phyloP scores from a whole-genome alignment of 1,140 invertebrate species.

The Listronotus bonariensis region DNA sequence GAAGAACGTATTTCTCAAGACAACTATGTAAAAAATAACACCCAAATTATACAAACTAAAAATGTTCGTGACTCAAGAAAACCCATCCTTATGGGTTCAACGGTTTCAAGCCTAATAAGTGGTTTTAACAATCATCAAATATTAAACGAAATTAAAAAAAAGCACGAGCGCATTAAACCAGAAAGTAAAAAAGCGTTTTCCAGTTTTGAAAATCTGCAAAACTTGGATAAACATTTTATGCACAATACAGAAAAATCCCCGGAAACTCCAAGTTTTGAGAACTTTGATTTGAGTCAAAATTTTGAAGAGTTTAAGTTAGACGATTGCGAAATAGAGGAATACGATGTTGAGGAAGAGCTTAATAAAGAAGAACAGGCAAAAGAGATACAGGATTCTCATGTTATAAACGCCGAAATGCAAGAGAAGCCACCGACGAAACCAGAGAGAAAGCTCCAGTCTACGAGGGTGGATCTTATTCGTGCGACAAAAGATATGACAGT shows the following conservation, averaged over 20 bases:
- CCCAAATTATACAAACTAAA: slow-evolving; percentile 50
- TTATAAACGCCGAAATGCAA: slow-evolving; percentile 18
- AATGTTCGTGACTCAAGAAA: slow-evolving; percentile 25
- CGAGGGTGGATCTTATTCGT: slow-evolving; percentile 43
- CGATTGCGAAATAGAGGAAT: slow-evolving; percentile 68
- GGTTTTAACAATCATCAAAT: slow-evolving; percentile 61
- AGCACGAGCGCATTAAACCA: slow-evolving; percentile 40
- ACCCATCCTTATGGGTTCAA: slow-evolving; percentile 60
- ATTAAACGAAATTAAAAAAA: slow-evolving; percentile 49
- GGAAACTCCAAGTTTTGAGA: slow-evolving; percentile 50
- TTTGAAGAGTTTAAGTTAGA: slow-evolving; percentile 82
- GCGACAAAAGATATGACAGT: slow-evolving; percentile 40
- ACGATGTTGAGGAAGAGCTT: slow-evolving; percentile 43
- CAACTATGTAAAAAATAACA: slow-evolving; percentile 55
- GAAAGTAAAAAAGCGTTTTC: slow-evolving; percentile 47
- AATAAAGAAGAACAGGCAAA: slow-evolving; percentile 35
- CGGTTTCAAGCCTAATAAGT: slow-evolving; percentile 64
- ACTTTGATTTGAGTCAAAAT: slow-evolving; percentile 73
- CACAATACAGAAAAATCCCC: slow-evolving; percentile 47
- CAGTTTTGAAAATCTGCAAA: slow-evolving; percentile 53
- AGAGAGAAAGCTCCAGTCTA: slow-evolving; percentile 17
- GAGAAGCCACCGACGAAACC: slow-evolving; percentile 35
- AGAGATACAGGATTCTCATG: slow-evolving; percentile 40
- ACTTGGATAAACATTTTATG: slow-evolving; percentile 47
- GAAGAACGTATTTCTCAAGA: slow-evolving; percentile 51